A percentile compares a stretch with the other conserved stretches of the same genome.
These are phyloP conservation scores for Intellagama lesueurii DNA, from an alignment of 2,797 vertebrate species.

Conservation along the genomic window DNA sequence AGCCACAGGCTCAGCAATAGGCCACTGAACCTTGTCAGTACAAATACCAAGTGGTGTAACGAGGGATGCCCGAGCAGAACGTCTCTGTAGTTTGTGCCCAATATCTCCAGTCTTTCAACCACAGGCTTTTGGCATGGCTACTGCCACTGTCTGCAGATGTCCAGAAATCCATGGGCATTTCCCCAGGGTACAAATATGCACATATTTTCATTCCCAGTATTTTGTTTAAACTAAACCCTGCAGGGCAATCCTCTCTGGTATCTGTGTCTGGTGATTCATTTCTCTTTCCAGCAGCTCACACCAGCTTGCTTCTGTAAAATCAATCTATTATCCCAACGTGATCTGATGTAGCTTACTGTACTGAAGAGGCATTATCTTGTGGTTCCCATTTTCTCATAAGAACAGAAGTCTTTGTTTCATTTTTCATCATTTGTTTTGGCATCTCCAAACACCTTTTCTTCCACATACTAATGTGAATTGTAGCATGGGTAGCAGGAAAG, in stretches of 20 bases:
- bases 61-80: neutral
- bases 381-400: neutral
- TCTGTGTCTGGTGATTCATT: slow-evolving; percentile 41
- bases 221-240: slow-evolving; percentile 33
- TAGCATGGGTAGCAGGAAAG: slow-evolving; percentile 16
- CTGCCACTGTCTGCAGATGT: neutral
- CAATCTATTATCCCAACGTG: slow-evolving; percentile 7
- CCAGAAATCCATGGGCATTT: neutral
- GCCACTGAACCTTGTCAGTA: no score
- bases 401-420: neutral
- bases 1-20: no score
- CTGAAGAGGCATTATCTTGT: neutral
- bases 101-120: neutral
- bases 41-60: no score
- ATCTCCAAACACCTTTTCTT: slow-evolving; percentile 13
- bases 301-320: neutral
- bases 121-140: neutral
- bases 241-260: neutral
- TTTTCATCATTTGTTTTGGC: slow-evolving; percentile 25
- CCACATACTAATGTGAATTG: neutral
- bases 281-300: slow-evolving; percentile 3
- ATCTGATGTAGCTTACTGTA: neutral
- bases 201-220: neutral
- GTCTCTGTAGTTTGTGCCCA: neutral
- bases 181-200: neutral